Evolutionary conservation across 2,113 vertebrate species (phyloP).

Genomic region (Pteronura brasiliensis): DNA sequence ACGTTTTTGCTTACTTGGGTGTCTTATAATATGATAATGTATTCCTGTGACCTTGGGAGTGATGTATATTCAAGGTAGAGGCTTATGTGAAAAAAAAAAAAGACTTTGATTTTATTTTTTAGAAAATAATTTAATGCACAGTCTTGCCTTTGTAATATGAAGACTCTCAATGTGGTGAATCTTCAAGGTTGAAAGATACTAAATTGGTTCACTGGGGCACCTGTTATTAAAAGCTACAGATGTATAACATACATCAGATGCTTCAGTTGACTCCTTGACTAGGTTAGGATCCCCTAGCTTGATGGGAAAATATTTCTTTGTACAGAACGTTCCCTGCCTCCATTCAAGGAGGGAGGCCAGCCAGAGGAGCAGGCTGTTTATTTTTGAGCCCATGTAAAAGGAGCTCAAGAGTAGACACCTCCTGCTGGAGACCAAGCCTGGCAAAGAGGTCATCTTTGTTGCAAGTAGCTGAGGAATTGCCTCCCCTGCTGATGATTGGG

Average conservation of each 20-base stretch:
- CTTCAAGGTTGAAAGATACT: not conserved
- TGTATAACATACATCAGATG: not conserved
- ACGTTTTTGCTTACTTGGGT: slow-evolving; percentile 41
- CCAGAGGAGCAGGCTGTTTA: slow-evolving; percentile 78
- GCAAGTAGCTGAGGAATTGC: slow-evolving; percentile 70
- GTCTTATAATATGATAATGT: slow-evolving; percentile 44
- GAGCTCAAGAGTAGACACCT: slow-evolving; percentile 76
- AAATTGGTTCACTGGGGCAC: not conserved
- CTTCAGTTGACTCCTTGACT: slow-evolving; percentile 47
- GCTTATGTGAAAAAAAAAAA: not conserved
- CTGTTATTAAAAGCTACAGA: slow-evolving; percentile 42
- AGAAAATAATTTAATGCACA: not conserved
- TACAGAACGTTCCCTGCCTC: slow-evolving; percentile 78
- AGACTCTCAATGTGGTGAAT: not conserved
- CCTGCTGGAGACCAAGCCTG: slow-evolving; percentile 77
- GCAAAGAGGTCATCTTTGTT: slow-evolving; percentile 84
- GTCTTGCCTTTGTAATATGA: not conserved
- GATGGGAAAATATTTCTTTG: slow-evolving; percentile 63
- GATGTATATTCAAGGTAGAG: slow-evolving; percentile 34
- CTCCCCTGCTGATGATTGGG: slow-evolving; percentile 71
- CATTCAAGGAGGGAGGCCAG: slow-evolving; percentile 66
- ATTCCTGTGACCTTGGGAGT: slow-evolving; percentile 49
- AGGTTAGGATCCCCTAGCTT: slow-evolving; percentile 13
- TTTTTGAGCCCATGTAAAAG: slow-evolving; percentile 79
- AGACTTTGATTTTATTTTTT: slow-evolving; percentile 12